Evolutionary conservation across 2,113 vertebrate genomes (phyloP), one percentile per base, ranked within the genome.

Genomic region (Limanda limanda): DNA sequence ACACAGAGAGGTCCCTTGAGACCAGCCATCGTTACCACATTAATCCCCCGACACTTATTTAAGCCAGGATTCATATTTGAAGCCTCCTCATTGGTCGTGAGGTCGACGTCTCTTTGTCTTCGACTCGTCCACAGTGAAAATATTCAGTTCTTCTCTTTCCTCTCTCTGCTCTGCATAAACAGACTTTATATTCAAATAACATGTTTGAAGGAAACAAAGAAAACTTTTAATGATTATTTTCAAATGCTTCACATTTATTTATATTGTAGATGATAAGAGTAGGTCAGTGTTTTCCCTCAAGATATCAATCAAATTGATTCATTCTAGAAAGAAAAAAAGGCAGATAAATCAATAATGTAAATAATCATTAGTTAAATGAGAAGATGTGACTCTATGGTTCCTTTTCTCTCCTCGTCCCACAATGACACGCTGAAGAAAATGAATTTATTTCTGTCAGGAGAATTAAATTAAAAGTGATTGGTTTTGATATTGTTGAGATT

Each of bases 31-130:
- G 82, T 81, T 13, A 54, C 78, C 72, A 61, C 52, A 80, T 82
- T 82, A 85, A 86, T 91, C 89, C 88, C 88, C 13, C 0, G 82
- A 86, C 78, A 79, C 82, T 65, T 69, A 82, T 89, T 92, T 82
- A 68, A 81, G 80, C 84, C 85, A 82, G 84, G 76, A 84, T 82
- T 87, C 42, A 78, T 81, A 79, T 82, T 74, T 76, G 79, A 67
- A 62, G 75, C 68, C 76, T 31, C 5, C 21, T 77, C 64, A 47
- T 68, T 64, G 23, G 23, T 47, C 20, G 60, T 52, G 8, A 1
- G n/a, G 40, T 60, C 54, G 24, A 2, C 47, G 14, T 75, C 48
- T 82, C 83, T 84, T 86, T 88, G 86, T 86, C 74, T 68, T 67
- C 47, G 21, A 1, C 37, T 54, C 14, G 24, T 37, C 20, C 18